Evolutionary conservation across 2,113 vertebrate species (phyloP).

Genomic region (Pterocles gutturalis): DNA sequence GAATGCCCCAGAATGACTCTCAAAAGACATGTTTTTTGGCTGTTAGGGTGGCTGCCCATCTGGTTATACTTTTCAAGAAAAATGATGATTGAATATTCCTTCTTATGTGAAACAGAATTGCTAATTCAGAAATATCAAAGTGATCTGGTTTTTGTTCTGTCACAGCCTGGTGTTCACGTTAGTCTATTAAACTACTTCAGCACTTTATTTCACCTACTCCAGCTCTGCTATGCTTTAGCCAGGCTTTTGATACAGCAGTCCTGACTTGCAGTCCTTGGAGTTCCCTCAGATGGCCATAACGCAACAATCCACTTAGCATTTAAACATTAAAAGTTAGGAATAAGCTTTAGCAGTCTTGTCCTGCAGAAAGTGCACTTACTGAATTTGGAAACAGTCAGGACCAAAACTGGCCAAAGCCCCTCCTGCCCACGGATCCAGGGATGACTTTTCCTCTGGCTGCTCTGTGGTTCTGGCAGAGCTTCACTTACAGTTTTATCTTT

Average conservation of each 20-base stretch:
- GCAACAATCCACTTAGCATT: conserved; percentile 17
- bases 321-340: background rate
- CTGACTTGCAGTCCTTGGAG: background rate
- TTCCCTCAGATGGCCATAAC: background rate
- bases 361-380: background rate
- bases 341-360: background rate
- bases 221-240: conserved; percentile 22
- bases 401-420: background rate
- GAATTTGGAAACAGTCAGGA: background rate
- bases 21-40: conserved; percentile 59
- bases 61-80: conserved; percentile 72
- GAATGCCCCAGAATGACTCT: conserved; percentile 49
- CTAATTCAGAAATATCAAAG: conserved; percentile 70
- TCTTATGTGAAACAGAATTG: conserved; percentile 70
- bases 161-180: conserved; percentile 62
- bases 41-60: conserved; percentile 59
- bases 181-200: conserved; percentile 63
- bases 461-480: background rate
- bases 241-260: background rate
- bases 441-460: background rate
- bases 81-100: conserved; percentile 66
- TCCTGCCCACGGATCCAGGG: background rate
- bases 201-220: conserved; percentile 47
- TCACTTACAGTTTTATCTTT: background rate
- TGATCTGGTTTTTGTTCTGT: conserved; percentile 73